These are phyloP conservation scores for Apogon hyalosoma DNA, from an alignment of 2,797 vertebrate genomes.

Conservation along the genomic window DNA sequence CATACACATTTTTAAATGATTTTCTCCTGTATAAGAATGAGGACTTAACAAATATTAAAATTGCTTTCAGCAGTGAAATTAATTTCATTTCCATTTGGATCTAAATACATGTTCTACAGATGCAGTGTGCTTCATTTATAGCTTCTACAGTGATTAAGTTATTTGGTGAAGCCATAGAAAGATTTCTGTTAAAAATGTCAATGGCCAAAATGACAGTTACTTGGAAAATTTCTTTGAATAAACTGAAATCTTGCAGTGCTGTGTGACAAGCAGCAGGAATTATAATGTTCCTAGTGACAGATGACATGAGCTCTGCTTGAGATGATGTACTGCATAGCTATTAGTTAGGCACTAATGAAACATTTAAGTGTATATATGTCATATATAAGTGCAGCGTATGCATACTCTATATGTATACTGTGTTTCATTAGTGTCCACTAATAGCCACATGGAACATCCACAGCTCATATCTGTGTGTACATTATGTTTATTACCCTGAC, in stretches of 20 bases:
- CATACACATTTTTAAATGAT: too few relatives aligned
- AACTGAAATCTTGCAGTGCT: conserved; percentile 26
- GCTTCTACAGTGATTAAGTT: conserved; percentile 1
- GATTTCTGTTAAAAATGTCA: conserved; percentile 13
- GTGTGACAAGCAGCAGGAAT: conserved; percentile 49
- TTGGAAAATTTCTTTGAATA: conserved; percentile 38
- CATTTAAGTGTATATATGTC: conserved; percentile 33
- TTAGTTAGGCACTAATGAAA: conserved; percentile 43
- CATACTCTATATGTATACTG: background rate
- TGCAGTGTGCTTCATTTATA: background rate
- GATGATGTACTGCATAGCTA: conserved; percentile 24
- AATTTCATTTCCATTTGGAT: background rate
- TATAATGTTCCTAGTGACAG: conserved; percentile 53
- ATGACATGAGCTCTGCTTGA: conserved; percentile 48
- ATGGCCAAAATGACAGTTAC: conserved; percentile 20
- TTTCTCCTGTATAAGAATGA: too few relatives aligned
- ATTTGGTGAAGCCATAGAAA: background rate
- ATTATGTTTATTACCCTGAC: conserved; percentile 2
- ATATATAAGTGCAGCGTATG: background rate
- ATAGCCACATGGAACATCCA: too few relatives aligned
- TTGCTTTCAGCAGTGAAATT: too few relatives aligned
- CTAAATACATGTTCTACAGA: conserved; percentile 3
- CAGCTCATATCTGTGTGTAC: too few relatives aligned
- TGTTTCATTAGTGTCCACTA: too few relatives aligned
- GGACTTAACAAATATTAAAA: too few relatives aligned